Evolutionary conservation across 2,797 vertebrate species (phyloP).

Genomic region (Phoebastria nigripes): DNA sequence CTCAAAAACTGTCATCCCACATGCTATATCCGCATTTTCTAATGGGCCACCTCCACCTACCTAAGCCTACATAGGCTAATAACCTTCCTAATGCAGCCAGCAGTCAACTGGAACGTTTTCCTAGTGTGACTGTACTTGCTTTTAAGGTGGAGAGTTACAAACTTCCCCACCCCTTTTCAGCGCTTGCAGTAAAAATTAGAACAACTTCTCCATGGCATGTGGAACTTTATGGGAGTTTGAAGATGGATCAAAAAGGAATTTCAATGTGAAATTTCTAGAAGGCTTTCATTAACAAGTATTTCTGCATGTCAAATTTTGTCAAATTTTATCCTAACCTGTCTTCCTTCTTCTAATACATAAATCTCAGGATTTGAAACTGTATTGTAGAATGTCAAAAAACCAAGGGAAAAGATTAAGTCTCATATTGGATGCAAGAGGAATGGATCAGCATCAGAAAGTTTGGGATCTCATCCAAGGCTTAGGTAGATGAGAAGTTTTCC

Average conservation of each 20-base stretch:
- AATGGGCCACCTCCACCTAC: neutral
- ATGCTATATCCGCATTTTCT: neutral
- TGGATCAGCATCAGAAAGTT: neutral
- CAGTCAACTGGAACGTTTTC: neutral
- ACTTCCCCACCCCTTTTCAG: neutral
- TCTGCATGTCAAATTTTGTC: fast-evolving
- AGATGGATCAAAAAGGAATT: neutral
- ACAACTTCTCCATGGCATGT: neutral
- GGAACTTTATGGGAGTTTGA: neutral
- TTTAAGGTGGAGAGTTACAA: neutral
- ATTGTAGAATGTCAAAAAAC: neutral
- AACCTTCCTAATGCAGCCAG: neutral
- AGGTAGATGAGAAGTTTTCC: neutral
- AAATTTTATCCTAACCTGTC: neutral
- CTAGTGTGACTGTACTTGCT: neutral
- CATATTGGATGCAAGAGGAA: neutral
- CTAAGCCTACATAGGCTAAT: neutral
- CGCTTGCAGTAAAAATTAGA: neutral
- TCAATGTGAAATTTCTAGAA: neutral
- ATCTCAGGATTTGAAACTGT: neutral
- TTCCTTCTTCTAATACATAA: neutral
- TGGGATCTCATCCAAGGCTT: neutral
- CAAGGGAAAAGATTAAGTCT: neutral
- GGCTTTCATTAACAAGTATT: neutral
- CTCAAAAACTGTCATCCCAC: neutral